Evolutionary conservation across 2,888 invertebrate genomes (phyloP), one percentile per base, ranked within the genome.

Genomic region (Lacanobia wlatinum): DNA sequence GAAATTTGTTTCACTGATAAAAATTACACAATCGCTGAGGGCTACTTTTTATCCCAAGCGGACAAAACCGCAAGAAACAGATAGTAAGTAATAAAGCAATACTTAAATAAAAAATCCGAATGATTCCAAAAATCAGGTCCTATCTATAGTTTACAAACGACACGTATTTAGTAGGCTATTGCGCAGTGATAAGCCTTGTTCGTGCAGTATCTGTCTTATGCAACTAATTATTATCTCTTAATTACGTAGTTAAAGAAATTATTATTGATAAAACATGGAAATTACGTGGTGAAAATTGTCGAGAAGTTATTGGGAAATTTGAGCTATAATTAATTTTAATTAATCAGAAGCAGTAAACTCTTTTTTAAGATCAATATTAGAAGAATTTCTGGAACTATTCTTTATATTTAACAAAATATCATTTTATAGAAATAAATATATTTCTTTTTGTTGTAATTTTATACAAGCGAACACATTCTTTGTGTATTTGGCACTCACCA

Each of bases 131-230:
- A 65, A 63, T 23, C 23, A n/a, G 53, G 50, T 50, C 43, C 43
- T 85, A 80, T 76, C 73, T 76, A 56, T 38, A 55, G 18, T 46
- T 73, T 48, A 21, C 50, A 81, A 84, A 83, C 23, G 78, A 74
- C 90, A 89, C 90, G 90, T 74, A 78, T 52, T 78, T 40, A 14
- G 21, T 87, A 78, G 58, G 16, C 21, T 38, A 74, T 87, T 90
- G 84, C 89, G 84, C 81, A 88, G 79, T 88, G 87, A 88, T 89
- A 87, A 84, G 60, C 18, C 12, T 21, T 64, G 80, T 88, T 76
- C 89, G 90, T 90, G 90, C 88, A 87, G 77, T 86, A 86, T 86
- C 85, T 80, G 16, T 64, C 68, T 75, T 76, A 82, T 56, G 79
- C 70, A 85, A 85, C 43, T 43, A 46, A 56, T 70, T 72, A 82